Conservation (phyloP, 2,113 vertebrate species). For the Rissa tridactyla region DNA sequence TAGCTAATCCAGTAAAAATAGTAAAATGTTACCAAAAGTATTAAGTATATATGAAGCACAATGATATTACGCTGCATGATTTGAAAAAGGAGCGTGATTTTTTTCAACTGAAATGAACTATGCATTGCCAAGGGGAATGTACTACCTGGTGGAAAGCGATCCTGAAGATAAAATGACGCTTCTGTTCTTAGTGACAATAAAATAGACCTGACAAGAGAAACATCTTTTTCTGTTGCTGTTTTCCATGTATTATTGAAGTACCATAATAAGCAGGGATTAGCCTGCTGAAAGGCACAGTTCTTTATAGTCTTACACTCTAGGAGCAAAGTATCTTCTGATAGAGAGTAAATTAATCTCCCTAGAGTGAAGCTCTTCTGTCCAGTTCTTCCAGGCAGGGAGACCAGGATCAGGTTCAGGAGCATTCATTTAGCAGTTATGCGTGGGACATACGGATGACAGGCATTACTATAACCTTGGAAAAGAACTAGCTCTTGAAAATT, state of each 20-base stretch:
- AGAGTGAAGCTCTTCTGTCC: background rate
- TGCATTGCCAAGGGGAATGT: background rate
- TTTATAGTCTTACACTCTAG: background rate
- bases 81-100: background rate
- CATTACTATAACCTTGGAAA: background rate
- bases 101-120: background rate
- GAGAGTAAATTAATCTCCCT: background rate
- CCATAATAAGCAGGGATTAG: background rate
- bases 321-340: background rate
- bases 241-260: background rate
- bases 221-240: background rate
- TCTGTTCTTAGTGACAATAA: background rate
- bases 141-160: background rate
- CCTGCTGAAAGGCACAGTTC: background rate
- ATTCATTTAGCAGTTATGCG: background rate
- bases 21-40: background rate
- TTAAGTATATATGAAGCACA: background rate
- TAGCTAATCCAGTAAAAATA: conserved; percentile 21
- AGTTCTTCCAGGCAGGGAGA: background rate
- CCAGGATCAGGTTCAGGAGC: background rate
- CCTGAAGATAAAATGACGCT: background rate
- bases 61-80: rapidly evolving
- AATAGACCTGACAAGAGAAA: background rate
- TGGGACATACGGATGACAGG: background rate
- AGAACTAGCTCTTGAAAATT: background rate